A percentile compares a stretch with the other conserved stretches of the same genome.
phyloP scores from a whole-genome alignment of 1,140 invertebrate genomes.

The Caenorhabditis latens region DNA sequence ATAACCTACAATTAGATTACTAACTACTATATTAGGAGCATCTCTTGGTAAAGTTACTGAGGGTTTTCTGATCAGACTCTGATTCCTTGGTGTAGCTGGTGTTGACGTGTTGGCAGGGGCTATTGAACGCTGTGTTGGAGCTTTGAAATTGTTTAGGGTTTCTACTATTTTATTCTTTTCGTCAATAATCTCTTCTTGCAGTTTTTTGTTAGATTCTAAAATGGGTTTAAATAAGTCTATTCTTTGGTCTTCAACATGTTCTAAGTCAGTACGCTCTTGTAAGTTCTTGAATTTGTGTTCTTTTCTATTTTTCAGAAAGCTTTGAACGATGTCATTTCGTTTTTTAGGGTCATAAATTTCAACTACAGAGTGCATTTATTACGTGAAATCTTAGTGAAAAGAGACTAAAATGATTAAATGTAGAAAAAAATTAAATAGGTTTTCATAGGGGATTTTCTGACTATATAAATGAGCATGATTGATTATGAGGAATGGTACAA shows the following conservation, averaged over 20 bases:
- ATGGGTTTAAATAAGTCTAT: constrained; percentile 66
- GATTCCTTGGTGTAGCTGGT: not conserved
- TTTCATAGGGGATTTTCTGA: too few relatives aligned
- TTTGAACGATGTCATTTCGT: constrained; percentile 65
- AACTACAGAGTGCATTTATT: constrained; percentile 62
- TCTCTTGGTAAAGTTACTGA: constrained; percentile 29
- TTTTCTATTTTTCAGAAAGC: constrained; percentile 65
- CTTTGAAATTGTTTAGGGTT: constrained; percentile 64
- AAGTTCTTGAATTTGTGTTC: constrained; percentile 63
- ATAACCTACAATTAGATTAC: constrained; percentile 65
- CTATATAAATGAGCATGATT: too few relatives aligned
- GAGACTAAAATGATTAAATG: too few relatives aligned
- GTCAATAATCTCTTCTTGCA: constrained; percentile 65
- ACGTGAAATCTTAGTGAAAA: too few relatives aligned
- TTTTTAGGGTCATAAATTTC: constrained; percentile 68
- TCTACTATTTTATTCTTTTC: constrained; percentile 66
- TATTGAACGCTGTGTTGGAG: not conserved
- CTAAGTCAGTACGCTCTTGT: constrained; percentile 58
- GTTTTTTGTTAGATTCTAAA: constrained; percentile 67
- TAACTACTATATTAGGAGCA: not conserved
- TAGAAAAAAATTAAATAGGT: too few relatives aligned
- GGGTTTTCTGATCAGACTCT: not conserved
- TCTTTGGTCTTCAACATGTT: constrained; percentile 65
- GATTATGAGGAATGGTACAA: too few relatives aligned
- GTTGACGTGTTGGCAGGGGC: not conserved